A percentile compares a stretch with the other conserved stretches of the same genome.
phyloP scores from a whole-genome alignment of 2,888 invertebrate genomes.

The Drosophila neotestacea region DNA sequence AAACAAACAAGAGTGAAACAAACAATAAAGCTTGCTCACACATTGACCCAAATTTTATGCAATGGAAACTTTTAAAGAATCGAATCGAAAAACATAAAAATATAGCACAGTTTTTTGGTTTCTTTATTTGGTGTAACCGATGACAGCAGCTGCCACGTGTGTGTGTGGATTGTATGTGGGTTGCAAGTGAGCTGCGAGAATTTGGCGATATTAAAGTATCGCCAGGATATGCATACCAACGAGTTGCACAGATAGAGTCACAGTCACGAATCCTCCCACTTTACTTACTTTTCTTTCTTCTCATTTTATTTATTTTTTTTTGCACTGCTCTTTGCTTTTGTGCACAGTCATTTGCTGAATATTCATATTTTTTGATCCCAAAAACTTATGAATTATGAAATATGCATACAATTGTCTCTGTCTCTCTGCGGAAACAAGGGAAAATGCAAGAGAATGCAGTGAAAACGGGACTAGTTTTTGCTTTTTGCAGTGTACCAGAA shows the following conservation, averaged over 20 bases:
- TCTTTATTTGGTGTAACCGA: constrained; percentile 10
- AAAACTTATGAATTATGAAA: constrained; percentile 81
- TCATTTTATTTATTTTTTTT: not conserved
- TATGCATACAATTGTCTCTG: constrained; percentile 75
- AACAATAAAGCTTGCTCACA: constrained; percentile 53
- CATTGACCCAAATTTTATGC: constrained; percentile 73
- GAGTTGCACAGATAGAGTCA: constrained; percentile 7
- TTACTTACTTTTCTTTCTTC: constrained; percentile 9
- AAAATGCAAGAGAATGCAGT: constrained; percentile 10
- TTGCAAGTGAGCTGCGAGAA: constrained; percentile 20
- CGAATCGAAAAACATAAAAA: constrained; percentile 51
- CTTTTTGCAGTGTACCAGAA: constrained; percentile 33
- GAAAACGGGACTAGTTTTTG: constrained; percentile 25
- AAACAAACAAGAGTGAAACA: constrained; percentile 23
- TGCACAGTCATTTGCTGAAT: constrained; percentile 62
- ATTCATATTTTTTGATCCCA: constrained; percentile 74
- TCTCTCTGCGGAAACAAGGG: constrained; percentile 5
- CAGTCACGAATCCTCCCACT: constrained; percentile 20
- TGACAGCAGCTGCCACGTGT: constrained; percentile 30
- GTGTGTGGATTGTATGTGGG: constrained; percentile 10
- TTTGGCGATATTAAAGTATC: constrained; percentile 44
- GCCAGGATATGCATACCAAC: constrained; percentile 32
- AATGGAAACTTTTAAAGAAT: constrained; percentile 66
- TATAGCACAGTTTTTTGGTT: constrained; percentile 7
- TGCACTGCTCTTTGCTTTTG: constrained; percentile 28